Percentiles rank a stretch among this genome's conserved stretches.
Conservation (phyloP, 2,797 vertebrate species). For the Sebastes aleutianus region DNA sequence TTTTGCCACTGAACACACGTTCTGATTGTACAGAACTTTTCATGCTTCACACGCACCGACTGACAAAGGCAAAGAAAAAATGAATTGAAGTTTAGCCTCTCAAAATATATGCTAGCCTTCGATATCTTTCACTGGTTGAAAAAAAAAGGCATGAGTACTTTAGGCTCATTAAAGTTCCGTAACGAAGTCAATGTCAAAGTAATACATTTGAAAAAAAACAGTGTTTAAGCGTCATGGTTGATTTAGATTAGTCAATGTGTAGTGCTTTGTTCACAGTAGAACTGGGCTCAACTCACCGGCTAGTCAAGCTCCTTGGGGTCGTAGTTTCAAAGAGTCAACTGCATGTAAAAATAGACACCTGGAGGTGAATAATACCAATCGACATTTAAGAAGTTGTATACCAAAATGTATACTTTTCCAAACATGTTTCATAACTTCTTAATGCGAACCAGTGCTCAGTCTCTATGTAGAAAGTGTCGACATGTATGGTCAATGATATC, state of each 20-base stretch:
- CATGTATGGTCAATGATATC: slow-evolving; percentile 65
- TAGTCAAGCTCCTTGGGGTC: slow-evolving; percentile 56
- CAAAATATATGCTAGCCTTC: slow-evolving; percentile 59
- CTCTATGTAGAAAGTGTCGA: slow-evolving; percentile 72
- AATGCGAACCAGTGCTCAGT: slow-evolving; percentile 65
- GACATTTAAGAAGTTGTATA: slow-evolving; percentile 64
- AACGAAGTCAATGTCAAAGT: slow-evolving; percentile 63
- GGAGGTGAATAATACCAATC: slow-evolving; percentile 54
- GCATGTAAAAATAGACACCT: slow-evolving; percentile 67
- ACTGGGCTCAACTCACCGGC: slow-evolving; percentile 62
- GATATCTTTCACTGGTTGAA: slow-evolving; percentile 56
- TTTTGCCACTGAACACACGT: slow-evolving; percentile 35
- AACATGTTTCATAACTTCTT: slow-evolving; percentile 62
- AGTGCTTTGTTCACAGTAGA: slow-evolving; percentile 72
- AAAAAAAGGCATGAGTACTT: slow-evolving; percentile 58
- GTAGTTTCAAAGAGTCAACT: slow-evolving; percentile 54
- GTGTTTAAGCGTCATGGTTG: slow-evolving; percentile 71
- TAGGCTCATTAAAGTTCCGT: slow-evolving; percentile 59
- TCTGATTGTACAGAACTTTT: slow-evolving; percentile 60
- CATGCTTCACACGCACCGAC: slow-evolving; percentile 51
- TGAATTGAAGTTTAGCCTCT: slow-evolving; percentile 54
- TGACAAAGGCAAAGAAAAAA: slow-evolving; percentile 34
- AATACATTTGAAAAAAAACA: slow-evolving; percentile 56
- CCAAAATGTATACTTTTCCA: slow-evolving; percentile 61
- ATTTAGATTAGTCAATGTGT: slow-evolving; percentile 75